phyloP scores from a whole-genome alignment of 2,797 vertebrate genomes.

The Cebuella pygmaea region DNA sequence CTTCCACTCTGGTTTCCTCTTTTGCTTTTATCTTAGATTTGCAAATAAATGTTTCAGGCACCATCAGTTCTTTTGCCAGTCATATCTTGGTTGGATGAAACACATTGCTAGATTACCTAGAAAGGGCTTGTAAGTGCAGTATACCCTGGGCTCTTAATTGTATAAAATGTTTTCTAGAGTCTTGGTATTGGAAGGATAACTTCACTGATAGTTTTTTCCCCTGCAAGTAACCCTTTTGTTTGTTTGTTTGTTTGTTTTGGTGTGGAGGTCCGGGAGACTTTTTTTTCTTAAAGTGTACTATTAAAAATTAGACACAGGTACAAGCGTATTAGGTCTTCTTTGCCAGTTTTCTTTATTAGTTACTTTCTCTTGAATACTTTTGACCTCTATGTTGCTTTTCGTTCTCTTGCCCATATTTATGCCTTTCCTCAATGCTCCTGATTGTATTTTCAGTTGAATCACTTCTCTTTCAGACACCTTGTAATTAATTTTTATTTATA shows the following conservation, averaged over 20 bases:
- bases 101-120: not conserved
- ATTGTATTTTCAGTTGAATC: not conserved
- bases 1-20: not conserved
- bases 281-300: not conserved
- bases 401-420: not conserved
- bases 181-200: not conserved
- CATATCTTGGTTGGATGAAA: not conserved
- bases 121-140: not conserved
- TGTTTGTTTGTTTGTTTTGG: not conserved
- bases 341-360: not conserved
- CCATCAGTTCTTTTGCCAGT: not conserved
- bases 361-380: not conserved
- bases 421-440: not conserved
- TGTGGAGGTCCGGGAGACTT: not conserved
- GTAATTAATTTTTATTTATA: constrained; percentile 12
- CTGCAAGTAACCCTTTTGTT: not conserved
- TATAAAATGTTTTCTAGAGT: not conserved
- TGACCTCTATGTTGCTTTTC: not conserved
- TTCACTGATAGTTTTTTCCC: not conserved
- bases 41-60: not conserved
- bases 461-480: not conserved
- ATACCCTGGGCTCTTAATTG: not conserved
- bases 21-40: not conserved
- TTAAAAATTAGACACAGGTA: not conserved
- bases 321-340: not conserved